phyloP scores from a whole-genome alignment of 2,888 invertebrate species.

The Trypoxylon attenuatum region DNA sequence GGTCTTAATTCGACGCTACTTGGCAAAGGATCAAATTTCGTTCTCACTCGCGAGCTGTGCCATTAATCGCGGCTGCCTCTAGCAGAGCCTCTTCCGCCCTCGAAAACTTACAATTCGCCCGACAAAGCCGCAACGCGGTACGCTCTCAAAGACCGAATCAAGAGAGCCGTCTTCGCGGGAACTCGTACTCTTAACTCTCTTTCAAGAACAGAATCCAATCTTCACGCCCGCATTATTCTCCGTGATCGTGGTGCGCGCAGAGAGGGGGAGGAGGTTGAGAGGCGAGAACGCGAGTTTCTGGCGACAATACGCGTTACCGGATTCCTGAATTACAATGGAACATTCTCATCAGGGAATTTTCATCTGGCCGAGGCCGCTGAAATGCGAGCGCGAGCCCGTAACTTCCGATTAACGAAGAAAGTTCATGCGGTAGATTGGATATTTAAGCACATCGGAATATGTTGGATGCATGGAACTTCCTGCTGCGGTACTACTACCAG shows the following conservation, averaged over 20 bases:
- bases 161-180: too few relatives aligned
- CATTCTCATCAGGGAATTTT: too few relatives aligned
- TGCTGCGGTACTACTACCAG: neutral
- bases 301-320: too few relatives aligned
- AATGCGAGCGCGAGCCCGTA: neutral
- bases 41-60: neutral
- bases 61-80: neutral
- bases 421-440: too few relatives aligned
- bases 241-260: too few relatives aligned
- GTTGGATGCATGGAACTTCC: neutral
- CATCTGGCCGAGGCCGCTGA: neutral
- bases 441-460: neutral
- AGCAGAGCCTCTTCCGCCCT: neutral
- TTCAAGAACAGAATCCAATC: too few relatives aligned
- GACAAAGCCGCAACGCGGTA: too few relatives aligned
- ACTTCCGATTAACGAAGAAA: neutral
- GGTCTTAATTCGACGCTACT: neutral
- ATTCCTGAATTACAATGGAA: neutral
- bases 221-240: too few relatives aligned
- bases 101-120: neutral
- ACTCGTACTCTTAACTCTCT: too few relatives aligned
- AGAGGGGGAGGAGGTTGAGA: too few relatives aligned
- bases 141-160: too few relatives aligned
- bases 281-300: too few relatives aligned
- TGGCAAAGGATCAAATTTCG: neutral